Base-by-base conservation (phyloP, 2,888 invertebrate genomes). In the Molorchus minor region DNA sequence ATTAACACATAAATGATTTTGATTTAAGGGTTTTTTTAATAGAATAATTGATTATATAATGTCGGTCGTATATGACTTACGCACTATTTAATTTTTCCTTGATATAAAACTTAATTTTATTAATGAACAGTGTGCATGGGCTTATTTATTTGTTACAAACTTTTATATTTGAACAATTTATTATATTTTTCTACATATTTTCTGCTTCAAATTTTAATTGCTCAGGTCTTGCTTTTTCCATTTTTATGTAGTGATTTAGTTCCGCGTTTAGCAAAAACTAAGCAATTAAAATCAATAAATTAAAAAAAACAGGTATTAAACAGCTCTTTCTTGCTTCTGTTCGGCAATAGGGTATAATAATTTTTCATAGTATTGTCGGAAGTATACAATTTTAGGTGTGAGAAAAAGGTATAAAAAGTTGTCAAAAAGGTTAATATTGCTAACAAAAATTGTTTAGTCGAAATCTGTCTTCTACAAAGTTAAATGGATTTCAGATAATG, bases 291-390 rank as follows among this genome's bases (percentile, higher is more conserved):
- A 54, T 46, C 17, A 33, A 20, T 7, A 20, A 15, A 3, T 47
- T 19, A 7, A 3, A 15, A 5, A n/a, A 25, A 13, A 19, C 21
- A 5, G 19, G 25, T 40, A 20, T 16, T 25, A 10, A 49, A 53
- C 63, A 61, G 66, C 66, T 65, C 61, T 63, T 65, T 58, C 58
- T 56, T 40, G 52, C 58, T 44, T 12, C 5, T 20, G 40, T 33
- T 45, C 52, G 52, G 20, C 19, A 20, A 35, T 57, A 52, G 45
- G 52, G 38, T 35, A 35, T 57, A 30, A 30, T 19, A 16, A 57
- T 21, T 25, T 20, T 49, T 38, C 25, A n/a, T 40, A 46, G 33
- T 38, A 29, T 19, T 46, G 25, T 49, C 49, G 49, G 43, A 56
- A 56, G 49, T 43, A 30, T 49, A 25, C 38, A 30, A 35, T 49